phyloP scores from a whole-genome alignment of 2,888 invertebrate species.

The Epinotia nisella region DNA sequence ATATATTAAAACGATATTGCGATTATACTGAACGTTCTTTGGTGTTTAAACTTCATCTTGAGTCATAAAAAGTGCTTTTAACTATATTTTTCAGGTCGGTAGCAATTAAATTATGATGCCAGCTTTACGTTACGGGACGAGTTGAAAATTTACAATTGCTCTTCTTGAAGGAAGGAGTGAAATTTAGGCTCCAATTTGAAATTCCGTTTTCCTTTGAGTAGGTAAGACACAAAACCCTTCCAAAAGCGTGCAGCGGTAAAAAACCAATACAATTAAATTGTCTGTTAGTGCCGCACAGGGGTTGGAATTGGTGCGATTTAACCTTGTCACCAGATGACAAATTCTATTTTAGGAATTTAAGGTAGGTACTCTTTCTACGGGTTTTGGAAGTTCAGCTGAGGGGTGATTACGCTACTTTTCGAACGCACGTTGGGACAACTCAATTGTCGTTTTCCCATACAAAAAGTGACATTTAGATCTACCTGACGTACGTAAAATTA shows the following conservation, averaged over 20 bases:
- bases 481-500: too few relatives aligned
- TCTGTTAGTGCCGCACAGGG: slow-evolving; percentile 19
- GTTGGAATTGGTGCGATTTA: slow-evolving; percentile 11
- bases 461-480: too few relatives aligned
- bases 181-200: slow-evolving; percentile 40
- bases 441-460: too few relatives aligned
- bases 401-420: background rate
- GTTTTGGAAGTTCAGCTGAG: background rate
- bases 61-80: background rate
- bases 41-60: background rate
- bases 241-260: slow-evolving; percentile 25
- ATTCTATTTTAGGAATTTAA: slow-evolving; percentile 1
- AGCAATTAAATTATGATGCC: slow-evolving; percentile 12
- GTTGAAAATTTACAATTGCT: slow-evolving; percentile 28
- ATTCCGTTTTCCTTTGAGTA: slow-evolving; percentile 41
- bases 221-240: slow-evolving; percentile 37
- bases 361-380: background rate
- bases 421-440: too few relatives aligned
- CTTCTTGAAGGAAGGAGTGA: slow-evolving; percentile 6
- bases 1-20: background rate
- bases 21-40: background rate
- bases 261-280: slow-evolving; percentile 37
- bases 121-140: background rate
- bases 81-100: background rate
- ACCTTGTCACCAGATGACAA: slow-evolving; percentile 7